Base-by-base conservation (phyloP, 2,797 vertebrate genomes). In the Microcaecilia unicolor region DNA sequence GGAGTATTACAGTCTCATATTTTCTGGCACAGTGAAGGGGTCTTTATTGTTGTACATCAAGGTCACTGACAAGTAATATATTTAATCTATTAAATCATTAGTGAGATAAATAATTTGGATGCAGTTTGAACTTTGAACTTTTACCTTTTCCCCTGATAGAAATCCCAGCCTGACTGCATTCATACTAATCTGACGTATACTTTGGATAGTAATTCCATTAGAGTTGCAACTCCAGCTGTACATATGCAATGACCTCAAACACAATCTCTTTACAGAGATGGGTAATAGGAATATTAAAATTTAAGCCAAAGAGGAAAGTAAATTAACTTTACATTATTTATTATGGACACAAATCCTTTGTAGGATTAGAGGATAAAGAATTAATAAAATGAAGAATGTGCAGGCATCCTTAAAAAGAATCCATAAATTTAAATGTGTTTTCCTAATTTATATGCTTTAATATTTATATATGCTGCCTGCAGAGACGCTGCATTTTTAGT, bases 81-180 rank as follows among this genome's bases (percentile, higher is more conserved):
- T 85, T 77, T 73, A 75, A 76, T 73, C 84, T 81, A 88, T 85
- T 87, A 86, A 77, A 88, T 90, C 92, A 93, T 94, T 91, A 92
- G 78, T 78, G 82, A 83, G 83, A 92, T 89, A 91, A 92, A 94
- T 91, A 91, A 89, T 90, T 89, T 83, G 88, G 76, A 81, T 85
- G 70, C 63, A 54, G 55, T 72, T 61, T 87, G 86, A 88, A 89
- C 91, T 87, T 78, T 84, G 87, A 91, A 87, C 92, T 83, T 72
- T 90, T 84, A 90, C 85, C 90, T 83, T 73, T 83, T 83, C 77
- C 80, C 85, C 83, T 54, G 44, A 52, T 51, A 66, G 76, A 69
- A 61, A 70, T 85, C n/a, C 74, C 78, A 71, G 69, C 75, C 85
- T 78, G 79, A 66, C 43, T 48, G 56, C 51, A 0, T 66, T 64